These are phyloP conservation scores for Propithecus coquereli DNA, from an alignment of 2,113 vertebrate genomes.

Conservation along the genomic window DNA sequence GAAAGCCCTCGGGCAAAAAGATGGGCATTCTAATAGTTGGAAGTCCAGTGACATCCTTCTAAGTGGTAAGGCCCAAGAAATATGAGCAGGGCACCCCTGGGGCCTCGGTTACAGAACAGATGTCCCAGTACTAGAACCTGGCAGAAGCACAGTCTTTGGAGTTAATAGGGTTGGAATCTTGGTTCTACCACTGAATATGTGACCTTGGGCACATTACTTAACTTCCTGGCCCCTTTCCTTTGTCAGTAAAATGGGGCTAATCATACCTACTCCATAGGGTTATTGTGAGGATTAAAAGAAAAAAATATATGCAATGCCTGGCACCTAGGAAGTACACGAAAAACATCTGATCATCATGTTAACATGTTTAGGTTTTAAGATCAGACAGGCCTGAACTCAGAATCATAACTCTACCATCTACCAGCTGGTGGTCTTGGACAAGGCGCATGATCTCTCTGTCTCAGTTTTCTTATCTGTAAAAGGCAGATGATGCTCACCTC, in stretches of 20 bases:
- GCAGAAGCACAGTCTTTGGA: background rate
- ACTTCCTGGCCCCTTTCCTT: background rate
- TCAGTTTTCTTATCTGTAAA: background rate
- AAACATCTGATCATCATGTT: background rate
- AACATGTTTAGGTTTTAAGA: background rate
- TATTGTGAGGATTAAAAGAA: background rate
- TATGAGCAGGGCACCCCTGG: accelerated
- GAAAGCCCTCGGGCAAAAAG: background rate
- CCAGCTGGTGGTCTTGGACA: background rate
- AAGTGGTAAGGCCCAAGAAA: background rate
- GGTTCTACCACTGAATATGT: background rate
- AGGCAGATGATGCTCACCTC: background rate
- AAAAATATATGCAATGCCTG: background rate
- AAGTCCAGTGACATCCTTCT: no score
- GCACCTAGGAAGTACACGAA: background rate
- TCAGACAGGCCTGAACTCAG: background rate
- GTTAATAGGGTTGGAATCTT: background rate
- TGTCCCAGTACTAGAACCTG: background rate
- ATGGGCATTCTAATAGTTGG: background rate
- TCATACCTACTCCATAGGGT: background rate
- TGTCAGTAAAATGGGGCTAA: background rate
- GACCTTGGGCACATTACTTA: background rate
- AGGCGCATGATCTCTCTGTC: background rate
- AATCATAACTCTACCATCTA: background rate
- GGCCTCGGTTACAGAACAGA: background rate